Percentiles rank a stretch among this genome's conserved stretches.
phyloP scores from a whole-genome alignment of 2,113 vertebrate genomes.

The Calypte anna region DNA sequence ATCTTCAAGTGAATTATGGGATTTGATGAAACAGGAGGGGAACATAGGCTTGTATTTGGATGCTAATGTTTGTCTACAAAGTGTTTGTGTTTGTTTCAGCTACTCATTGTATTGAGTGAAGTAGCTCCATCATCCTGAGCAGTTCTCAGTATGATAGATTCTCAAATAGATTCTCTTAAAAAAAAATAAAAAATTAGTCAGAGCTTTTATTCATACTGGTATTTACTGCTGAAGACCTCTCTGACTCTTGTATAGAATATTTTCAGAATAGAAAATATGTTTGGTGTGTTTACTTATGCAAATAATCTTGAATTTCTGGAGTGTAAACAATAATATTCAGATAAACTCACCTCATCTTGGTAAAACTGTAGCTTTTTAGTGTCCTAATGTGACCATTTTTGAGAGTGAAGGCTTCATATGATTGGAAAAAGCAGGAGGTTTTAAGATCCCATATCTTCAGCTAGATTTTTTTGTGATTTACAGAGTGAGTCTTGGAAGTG shows the following conservation, averaged over 20 bases:
- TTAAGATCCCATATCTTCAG: not conserved
- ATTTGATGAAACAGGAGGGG: not conserved
- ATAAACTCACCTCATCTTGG: not conserved
- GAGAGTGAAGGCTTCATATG: not conserved
- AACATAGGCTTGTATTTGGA: not conserved
- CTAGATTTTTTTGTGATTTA: not conserved
- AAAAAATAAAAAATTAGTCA: not conserved
- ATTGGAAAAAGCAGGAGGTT: not conserved
- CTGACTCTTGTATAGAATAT: not conserved
- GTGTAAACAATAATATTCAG: not conserved
- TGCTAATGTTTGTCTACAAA: not conserved
- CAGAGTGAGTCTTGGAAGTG: not conserved
- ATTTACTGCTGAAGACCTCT: not conserved
- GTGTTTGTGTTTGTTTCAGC: not conserved
- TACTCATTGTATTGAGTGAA: not conserved
- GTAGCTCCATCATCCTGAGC: not conserved
- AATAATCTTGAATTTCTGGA: not conserved
- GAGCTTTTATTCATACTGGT: not conserved
- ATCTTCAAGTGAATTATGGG: not conserved
- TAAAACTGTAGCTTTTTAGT: not conserved
- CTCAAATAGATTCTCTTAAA: not conserved
- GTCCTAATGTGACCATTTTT: not conserved
- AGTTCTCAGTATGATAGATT: not conserved
- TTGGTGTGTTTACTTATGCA: not conserved
- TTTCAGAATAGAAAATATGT: not conserved